A percentile compares a stretch with the other conserved stretches of the same genome.
phyloP scores from a whole-genome alignment of 2,888 invertebrate species.

The Exocentrus adspersus region DNA sequence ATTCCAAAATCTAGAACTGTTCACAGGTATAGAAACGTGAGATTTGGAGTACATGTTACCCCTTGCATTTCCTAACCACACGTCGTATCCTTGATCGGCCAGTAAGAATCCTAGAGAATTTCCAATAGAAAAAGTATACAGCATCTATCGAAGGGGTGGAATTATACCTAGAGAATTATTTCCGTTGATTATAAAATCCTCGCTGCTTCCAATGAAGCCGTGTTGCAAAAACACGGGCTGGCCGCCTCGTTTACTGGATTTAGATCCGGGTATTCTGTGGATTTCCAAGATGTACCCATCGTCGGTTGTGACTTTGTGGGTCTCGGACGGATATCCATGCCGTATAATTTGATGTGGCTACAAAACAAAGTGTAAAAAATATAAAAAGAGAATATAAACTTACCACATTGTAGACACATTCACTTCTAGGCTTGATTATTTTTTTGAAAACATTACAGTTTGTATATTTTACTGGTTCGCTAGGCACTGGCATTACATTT shows the following conservation, averaged over 20 bases:
- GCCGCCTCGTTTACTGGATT: constrained; percentile 56
- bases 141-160: too few species aligned
- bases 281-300: constrained; percentile 86
- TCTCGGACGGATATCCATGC: constrained; percentile 77
- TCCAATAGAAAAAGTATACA: too few species aligned
- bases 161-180: constrained; percentile 61
- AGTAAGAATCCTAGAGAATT: constrained; percentile 71
- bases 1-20: constrained; percentile 75
- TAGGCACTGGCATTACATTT: background rate
- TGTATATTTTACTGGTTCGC: background rate
- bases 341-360: constrained; percentile 67
- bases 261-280: constrained; percentile 80
- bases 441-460: constrained; percentile 26
- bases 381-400: too few species aligned
- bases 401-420: constrained; percentile 34
- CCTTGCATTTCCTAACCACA: constrained; percentile 86
- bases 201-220: constrained; percentile 81
- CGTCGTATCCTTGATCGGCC: constrained; percentile 76
- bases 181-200: constrained; percentile 80
- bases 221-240: constrained; percentile 80
- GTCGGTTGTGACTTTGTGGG: constrained; percentile 76
- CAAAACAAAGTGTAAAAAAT: too few species aligned
- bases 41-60: constrained; percentile 81
- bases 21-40: constrained; percentile 68
- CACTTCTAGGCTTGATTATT: constrained; percentile 4